phyloP scores from a whole-genome alignment of 2,888 invertebrate genomes.

The Polia nebulosa region DNA sequence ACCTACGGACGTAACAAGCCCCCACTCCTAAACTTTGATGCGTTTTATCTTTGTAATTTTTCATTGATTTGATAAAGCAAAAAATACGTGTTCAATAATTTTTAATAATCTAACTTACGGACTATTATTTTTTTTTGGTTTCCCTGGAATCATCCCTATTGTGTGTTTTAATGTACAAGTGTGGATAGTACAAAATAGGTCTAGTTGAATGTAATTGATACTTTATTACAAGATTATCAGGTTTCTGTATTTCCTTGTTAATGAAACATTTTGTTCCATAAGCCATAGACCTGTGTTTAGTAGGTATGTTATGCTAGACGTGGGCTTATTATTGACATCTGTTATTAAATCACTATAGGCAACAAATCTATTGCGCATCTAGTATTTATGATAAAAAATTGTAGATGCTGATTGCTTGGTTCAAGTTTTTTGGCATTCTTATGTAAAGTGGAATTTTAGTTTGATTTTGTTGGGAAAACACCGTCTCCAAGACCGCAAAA shows the following conservation, averaged over 20 bases:
- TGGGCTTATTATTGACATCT: neutral
- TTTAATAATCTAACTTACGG: no score
- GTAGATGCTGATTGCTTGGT: no score
- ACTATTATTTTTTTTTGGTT: no score
- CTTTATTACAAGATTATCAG: neutral
- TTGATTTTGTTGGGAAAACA: neutral
- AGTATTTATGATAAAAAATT: neutral
- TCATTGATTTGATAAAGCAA: no score
- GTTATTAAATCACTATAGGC: neutral
- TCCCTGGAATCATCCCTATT: no score
- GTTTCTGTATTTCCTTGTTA: neutral
- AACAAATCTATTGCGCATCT: neutral
- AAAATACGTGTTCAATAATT: no score
- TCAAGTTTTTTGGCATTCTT: no score
- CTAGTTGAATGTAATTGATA: neutral
- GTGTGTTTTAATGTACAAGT: neutral
- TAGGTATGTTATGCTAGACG: no score
- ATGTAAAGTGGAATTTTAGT: no score
- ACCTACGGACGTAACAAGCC: no score
- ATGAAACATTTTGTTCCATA: neutral
- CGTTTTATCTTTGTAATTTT: no score
- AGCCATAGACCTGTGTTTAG: neutral
- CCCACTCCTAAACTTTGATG: no score
- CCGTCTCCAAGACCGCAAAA: neutral
- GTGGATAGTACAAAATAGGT: neutral